Evolutionary conservation across 2,113 vertebrate genomes (phyloP).

Genomic region (Perca flavescens): DNA sequence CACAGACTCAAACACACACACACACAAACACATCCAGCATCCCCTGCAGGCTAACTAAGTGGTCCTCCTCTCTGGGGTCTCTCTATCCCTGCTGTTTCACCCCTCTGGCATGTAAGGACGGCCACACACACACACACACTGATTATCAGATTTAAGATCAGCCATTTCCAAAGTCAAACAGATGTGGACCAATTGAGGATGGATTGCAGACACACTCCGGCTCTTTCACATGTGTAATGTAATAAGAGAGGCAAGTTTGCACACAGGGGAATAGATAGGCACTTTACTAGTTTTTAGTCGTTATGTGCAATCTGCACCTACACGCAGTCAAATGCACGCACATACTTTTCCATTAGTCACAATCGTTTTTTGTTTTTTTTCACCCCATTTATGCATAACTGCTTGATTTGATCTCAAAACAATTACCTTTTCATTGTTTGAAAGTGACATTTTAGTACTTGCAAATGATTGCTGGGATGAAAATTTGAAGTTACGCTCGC

Average conservation of each 20-base stretch:
- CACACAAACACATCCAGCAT: slow-evolving; percentile 24
- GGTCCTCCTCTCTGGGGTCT: slow-evolving; percentile 67
- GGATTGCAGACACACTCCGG: slow-evolving; percentile 69
- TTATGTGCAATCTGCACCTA: neutral
- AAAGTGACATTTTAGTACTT: slow-evolving; percentile 17
- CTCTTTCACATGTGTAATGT: slow-evolving; percentile 66
- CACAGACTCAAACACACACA: slow-evolving; percentile 34
- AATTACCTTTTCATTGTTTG: slow-evolving; percentile 6
- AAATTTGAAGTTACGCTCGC: neutral
- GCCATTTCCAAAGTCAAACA: slow-evolving; percentile 81
- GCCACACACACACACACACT: slow-evolving; percentile 1
- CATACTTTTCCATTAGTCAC: slow-evolving; percentile 29
- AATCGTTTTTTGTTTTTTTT: neutral
- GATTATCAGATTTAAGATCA: slow-evolving; percentile 77
- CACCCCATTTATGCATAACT: slow-evolving; percentile 12
- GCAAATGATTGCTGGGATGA: neutral
- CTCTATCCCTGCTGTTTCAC: slow-evolving; percentile 64
- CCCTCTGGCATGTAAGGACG: slow-evolving; percentile 57
- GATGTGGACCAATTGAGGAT: slow-evolving; percentile 73
- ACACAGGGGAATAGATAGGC: slow-evolving; percentile 16
- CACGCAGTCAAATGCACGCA: neutral
- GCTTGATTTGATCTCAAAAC: slow-evolving; percentile 1
- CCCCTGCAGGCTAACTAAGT: slow-evolving; percentile 71
- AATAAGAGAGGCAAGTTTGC: slow-evolving; percentile 49
- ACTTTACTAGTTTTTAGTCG: slow-evolving; percentile 19